These are phyloP conservation scores for Sinocyclocheilus maitianheensis DNA, from an alignment of 2,113 vertebrate genomes.

Conservation along the genomic window DNA sequence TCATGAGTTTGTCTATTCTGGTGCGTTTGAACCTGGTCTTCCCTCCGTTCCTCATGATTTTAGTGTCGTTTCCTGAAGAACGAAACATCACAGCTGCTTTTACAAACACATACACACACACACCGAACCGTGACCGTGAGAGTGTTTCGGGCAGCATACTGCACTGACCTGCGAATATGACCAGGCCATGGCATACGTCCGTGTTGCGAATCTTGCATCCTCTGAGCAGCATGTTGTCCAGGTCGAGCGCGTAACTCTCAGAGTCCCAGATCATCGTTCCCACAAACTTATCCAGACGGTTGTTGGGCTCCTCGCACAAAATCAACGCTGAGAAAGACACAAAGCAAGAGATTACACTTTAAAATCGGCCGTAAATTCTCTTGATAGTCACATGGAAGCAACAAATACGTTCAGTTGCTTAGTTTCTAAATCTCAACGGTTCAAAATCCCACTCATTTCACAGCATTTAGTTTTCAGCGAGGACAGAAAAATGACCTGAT, in stretches of 20 bases:
- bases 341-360: background rate
- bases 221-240: constrained; percentile 89
- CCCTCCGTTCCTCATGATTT: constrained; percentile 97
- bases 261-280: constrained; percentile 84
- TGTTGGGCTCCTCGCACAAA: constrained; percentile 94
- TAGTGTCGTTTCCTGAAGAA: constrained; percentile 87
- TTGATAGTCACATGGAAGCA: background rate
- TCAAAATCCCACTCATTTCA: background rate
- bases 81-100: background rate
- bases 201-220: constrained; percentile 96
- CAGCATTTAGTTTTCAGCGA: background rate
- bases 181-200: constrained; percentile 82
- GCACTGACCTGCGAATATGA: constrained; percentile 88
- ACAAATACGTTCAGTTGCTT: background rate
- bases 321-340: constrained; percentile 75
- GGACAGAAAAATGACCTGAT: background rate
- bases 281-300: constrained; percentile 91
- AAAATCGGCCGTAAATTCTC: no score
- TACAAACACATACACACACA: background rate
- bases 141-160: background rate
- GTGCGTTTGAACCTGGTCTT: constrained; percentile 96
- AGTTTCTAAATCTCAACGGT: background rate
- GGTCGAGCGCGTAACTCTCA: constrained; percentile 78
- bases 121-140: background rate
- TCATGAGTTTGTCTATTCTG: constrained; percentile 94